Base-by-base conservation (phyloP, 2,888 invertebrate genomes). In the Drosophila picticornis region DNA sequence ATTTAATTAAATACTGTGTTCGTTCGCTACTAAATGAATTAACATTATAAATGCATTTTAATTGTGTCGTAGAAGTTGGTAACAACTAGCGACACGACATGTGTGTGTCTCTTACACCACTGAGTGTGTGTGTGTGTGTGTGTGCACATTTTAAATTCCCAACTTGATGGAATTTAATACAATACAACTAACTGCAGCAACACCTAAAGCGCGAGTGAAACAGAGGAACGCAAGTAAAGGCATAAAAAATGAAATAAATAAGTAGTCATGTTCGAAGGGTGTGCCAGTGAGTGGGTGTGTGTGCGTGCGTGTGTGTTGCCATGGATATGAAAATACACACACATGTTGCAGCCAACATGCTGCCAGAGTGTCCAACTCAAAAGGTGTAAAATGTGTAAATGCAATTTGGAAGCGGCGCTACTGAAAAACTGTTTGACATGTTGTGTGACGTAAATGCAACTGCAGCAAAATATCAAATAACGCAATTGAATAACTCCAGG, bases 361-460 rank as follows among this genome's bases (percentile, higher is more conserved):
- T 71, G 59, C 57, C 57, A 51, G 48, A 25, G 27, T 75, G 38
- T 16, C 58, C 43, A 46, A 48, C 56, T 61, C 7, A 10, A 27
- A 64, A 77, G 75, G 77, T 78, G 75, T 78, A 57, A 77, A 77
- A 64, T 75, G 88, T 83, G 83, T 68, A 85, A 85, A 88, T 88
- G 83, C 83, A 88, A 83, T 87, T 85, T 85, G 78, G 51, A 67
- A 68, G 71, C 71, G 16, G 36, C 34, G 11, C 32, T 36, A 27
- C 62, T 29, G 59, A 75, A 62, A 75, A 46, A 46, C 25, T 64
- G 61, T 71, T 75, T 76, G 77, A 77, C 77, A 77, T 52, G 62
- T 74, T 77, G 77, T 74, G 40, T 74, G 77, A 77, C 78, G 77
- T 65, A 70, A 77, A 77, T 77, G 74, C 78, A 78, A 78, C 74